Conservation (phyloP, 2,797 vertebrate genomes). For the Gymnocypris eckloni region DNA sequence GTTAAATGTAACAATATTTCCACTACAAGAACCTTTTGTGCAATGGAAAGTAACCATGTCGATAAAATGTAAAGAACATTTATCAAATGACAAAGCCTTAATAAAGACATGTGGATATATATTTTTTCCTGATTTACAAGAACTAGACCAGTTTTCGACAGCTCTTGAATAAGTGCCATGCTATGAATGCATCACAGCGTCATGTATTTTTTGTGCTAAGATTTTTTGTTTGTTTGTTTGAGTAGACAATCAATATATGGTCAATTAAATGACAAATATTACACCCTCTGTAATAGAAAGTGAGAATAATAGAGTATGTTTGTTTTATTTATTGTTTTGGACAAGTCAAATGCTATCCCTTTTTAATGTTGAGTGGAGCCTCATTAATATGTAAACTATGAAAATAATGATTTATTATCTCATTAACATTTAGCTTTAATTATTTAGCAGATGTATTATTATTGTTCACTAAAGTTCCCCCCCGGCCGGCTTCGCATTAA, state of each 20-base stretch:
- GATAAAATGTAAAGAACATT: background rate
- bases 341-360: background rate
- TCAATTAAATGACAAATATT: background rate
- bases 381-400: background rate
- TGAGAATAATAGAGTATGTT: constrained; percentile 22
- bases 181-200: background rate
- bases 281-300: background rate
- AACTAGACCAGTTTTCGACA: background rate
- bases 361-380: background rate
- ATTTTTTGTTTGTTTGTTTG: background rate
- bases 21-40: background rate
- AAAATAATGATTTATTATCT: background rate
- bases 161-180: constrained; percentile 11
- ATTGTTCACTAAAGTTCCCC: background rate
- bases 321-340: constrained; percentile 8
- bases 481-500: background rate
- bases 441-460: background rate
- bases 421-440: background rate
- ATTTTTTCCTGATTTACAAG: background rate
- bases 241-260: background rate
- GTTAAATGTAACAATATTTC: background rate
- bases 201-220: background rate
- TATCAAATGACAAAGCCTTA: background rate
- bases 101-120: background rate
- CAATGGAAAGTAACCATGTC: background rate